Base-by-base conservation (phyloP, 2,888 invertebrate genomes). In the Sinelater perroti region DNA sequence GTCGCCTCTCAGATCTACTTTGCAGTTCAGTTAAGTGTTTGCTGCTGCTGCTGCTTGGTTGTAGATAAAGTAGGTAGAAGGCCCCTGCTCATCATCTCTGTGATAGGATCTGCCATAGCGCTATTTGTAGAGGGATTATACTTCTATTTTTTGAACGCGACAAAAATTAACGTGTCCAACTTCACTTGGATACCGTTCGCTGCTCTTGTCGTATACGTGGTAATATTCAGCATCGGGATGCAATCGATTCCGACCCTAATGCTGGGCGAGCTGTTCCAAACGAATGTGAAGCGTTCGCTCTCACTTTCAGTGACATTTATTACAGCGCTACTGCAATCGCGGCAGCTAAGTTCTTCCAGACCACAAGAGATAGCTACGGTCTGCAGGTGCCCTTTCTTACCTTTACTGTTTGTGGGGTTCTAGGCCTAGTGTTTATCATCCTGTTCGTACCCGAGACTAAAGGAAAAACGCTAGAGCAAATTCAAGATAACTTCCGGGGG, bases 11-110 rank as follows among this genome's bases (percentile, higher is more conserved):
- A 72, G 33, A 66, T 75, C 11, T 77, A 73, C 51, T 75, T 76
- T 51, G 79, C 80, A 40, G 80, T 85, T 31, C 85, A 85, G 76
- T 78, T 85, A 1, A 75, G 83, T 1, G 81, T 85, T 2, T 83
- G 85, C 49, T 76, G 20, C 5, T 21, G 81, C 30, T 72, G 84
- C 4, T 82, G 85, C 1, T 83, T 85, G 2, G 75, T 86, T 7
- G 85, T 86, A 5, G 86, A 87, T 69, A 75, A 77, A 49, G 72
- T 80, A 2, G 86, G 87, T 1, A 72, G 86, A 49, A 75, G 81
- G 55, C 78, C 80, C 1, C 72, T 86, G 7, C 75, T 86, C 21
- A 71, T 84, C 2, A 61, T 80, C 11, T 84, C 84, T 3, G 80
- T 82, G 1, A 60, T 77, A 2, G 73, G 81, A 0, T 78, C 80